phyloP scores from a whole-genome alignment of 2,797 vertebrate species.

The Aphelocoma californica region DNA sequence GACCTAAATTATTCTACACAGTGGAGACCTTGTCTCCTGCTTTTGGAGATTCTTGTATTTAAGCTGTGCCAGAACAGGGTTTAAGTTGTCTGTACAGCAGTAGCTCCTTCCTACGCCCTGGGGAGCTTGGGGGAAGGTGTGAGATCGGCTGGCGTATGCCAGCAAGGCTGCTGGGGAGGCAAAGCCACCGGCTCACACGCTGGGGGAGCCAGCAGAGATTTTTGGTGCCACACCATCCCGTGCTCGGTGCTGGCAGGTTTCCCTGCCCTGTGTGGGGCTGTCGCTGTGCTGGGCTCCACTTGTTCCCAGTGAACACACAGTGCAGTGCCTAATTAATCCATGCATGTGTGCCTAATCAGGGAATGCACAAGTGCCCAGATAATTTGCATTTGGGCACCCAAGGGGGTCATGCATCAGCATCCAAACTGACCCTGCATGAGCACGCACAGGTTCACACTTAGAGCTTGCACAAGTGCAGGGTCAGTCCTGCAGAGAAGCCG shows the following conservation, averaged over 20 bases:
- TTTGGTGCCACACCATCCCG: neutral
- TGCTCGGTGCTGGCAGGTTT: neutral
- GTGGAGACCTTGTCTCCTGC: constrained; percentile 40
- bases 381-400: neutral
- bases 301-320: neutral
- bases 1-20: constrained; percentile 45
- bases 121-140: constrained; percentile 47
- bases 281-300: rapidly evolving
- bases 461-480: neutral
- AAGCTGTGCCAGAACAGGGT: neutral
- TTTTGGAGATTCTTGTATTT: neutral
- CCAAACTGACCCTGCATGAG: neutral
- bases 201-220: neutral
- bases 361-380: neutral
- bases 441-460: neutral
- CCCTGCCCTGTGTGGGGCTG: neutral
- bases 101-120: neutral
- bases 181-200: neutral
- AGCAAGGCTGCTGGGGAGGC: neutral
- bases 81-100: neutral
- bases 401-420: neutral
- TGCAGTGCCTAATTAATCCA: neutral
- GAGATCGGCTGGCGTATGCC: neutral
- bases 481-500: neutral
- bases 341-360: neutral